phyloP scores from a whole-genome alignment of 2,797 vertebrate genomes.

The Malacoctenus gilli region DNA sequence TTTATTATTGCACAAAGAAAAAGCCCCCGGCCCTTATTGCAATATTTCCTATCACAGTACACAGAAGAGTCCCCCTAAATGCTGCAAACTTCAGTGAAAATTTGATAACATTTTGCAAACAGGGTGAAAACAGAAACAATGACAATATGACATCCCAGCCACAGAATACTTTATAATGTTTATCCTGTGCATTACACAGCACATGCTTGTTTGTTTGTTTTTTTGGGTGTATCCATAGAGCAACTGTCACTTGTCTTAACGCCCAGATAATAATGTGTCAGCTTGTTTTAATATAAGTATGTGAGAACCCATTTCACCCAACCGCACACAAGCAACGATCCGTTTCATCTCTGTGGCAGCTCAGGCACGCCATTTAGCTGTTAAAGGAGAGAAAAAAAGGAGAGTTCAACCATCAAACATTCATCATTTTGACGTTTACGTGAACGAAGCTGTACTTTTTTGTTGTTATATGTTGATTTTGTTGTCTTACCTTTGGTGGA shows the following conservation, averaged over 20 bases:
- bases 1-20: slow-evolving; percentile 75
- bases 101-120: background rate
- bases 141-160: slow-evolving; percentile 4
- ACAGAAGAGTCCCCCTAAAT: slow-evolving; percentile 23
- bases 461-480: background rate
- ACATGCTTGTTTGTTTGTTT: background rate
- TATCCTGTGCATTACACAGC: background rate
- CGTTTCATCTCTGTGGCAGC: slow-evolving; percentile 9
- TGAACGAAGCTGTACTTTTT: too few species aligned
- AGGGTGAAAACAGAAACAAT: slow-evolving; percentile 10
- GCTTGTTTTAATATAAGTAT: slow-evolving; percentile 15
- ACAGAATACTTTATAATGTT: background rate
- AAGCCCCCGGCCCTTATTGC: slow-evolving; percentile 69
- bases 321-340: slow-evolving; percentile 8
- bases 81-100: slow-evolving; percentile 14
- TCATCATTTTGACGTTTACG: background rate
- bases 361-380: slow-evolving; percentile 82
- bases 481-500: slow-evolving; percentile 85
- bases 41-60: slow-evolving; percentile 6
- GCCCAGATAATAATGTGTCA: slow-evolving; percentile 17
- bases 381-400: background rate
- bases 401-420: background rate
- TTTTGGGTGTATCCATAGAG: background rate
- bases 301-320: slow-evolving; percentile 37
- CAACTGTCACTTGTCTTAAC: slow-evolving; percentile 27